Base-by-base conservation (phyloP, 1,140 invertebrate genomes). In the Drosophila nigrodunni region DNA sequence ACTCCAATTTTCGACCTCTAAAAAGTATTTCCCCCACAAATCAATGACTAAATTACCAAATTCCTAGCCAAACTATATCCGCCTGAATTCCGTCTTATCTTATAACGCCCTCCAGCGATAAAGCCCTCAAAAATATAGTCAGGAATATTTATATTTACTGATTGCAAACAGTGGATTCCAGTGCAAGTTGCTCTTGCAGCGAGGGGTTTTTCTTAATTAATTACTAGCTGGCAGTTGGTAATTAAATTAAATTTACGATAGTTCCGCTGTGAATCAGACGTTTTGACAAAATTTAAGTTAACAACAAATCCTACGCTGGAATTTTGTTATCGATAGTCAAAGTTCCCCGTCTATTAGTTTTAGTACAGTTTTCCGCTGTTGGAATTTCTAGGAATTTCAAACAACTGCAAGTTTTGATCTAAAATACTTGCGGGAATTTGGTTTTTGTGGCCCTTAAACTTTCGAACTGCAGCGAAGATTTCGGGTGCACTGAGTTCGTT, bases 401-500 rank as follows among this genome's bases (percentile, higher is more conserved):
- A 15, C 35, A 37, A 2, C 35, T 37, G 6, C 35, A 37, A 37
- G 6, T 37, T 37, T 8, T 39, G 37, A 11, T 41, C 39, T 41
- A 49, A 21, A 13, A 10, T 9, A 21, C 57, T 74, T 74, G 71
- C 58, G 46, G 64, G 77, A 55, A 65, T 30, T 30, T 30, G 4
- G 25, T 30, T 76, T 65, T 60, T 44, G 47, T 21, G 60, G 61
- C 15, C 15, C 21, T 57, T 57, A 7, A 18, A 57, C 54, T 71
- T 75, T 69, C 65, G 55, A 68, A 68, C 49, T 78, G 62, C 78
- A 78, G 18, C 65, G 54, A 21, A 21, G 18, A 21, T 54, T 80
- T 47, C 30, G 75, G 44, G 37, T 82, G 79, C 78, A 80, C 49
- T 57, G 62, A 37, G 37, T 43, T 55, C 49, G 60, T 49, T 61